Conservation (phyloP, 1,140 invertebrate species). For the Drosophila kepulauana region DNA sequence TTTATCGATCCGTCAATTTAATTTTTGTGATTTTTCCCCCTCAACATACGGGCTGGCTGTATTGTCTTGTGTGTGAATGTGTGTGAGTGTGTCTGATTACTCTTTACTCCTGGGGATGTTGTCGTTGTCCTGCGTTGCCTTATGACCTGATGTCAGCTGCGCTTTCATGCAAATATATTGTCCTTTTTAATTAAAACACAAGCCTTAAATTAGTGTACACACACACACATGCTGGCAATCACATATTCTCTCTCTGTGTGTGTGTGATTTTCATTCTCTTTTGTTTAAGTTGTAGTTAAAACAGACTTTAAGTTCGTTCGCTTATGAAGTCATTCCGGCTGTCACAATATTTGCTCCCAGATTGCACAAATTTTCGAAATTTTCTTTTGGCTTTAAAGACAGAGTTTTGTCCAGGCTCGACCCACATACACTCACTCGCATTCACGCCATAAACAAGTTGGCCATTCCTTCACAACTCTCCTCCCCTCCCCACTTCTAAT, state of each 20-base stretch:
- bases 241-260: slow-evolving; percentile 19
- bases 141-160: slow-evolving; percentile 72
- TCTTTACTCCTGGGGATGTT: slow-evolving; percentile 37
- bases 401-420: slow-evolving; percentile 48
- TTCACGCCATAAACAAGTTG: slow-evolving; percentile 47
- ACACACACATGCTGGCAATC: slow-evolving; percentile 7
- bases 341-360: slow-evolving; percentile 67
- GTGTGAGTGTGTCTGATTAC: slow-evolving; percentile 37
- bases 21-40: slow-evolving; percentile 57
- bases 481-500: neutral
- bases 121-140: slow-evolving; percentile 40
- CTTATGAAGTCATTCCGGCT: slow-evolving; percentile 64
- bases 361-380: slow-evolving; percentile 48
- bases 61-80: slow-evolving; percentile 14
- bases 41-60: slow-evolving; percentile 3
- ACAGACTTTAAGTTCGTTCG: slow-evolving; percentile 9
- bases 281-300: slow-evolving; percentile 24
- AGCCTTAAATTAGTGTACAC: slow-evolving; percentile 72
- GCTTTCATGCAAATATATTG: slow-evolving; percentile 79
- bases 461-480: neutral
- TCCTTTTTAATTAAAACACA: slow-evolving; percentile 82
- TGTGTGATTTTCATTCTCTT: slow-evolving; percentile 30
- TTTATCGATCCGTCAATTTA: slow-evolving; percentile 78
- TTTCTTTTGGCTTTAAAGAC: slow-evolving; percentile 46
- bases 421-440: slow-evolving; percentile 51